Evolutionary conservation across 2,113 vertebrate genomes (phyloP).

Genomic region (Pagrus major): DNA sequence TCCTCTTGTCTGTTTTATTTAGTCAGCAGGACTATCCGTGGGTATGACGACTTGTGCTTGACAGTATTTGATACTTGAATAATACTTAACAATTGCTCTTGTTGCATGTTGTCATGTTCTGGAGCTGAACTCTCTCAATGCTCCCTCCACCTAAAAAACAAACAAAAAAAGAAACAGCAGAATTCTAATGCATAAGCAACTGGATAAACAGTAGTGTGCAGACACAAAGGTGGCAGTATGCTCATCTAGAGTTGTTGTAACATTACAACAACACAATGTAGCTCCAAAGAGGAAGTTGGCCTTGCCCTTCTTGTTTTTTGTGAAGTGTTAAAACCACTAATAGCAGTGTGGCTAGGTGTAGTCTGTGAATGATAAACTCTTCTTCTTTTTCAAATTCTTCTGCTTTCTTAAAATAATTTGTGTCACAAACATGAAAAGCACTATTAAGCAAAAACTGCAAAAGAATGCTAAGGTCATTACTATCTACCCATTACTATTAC

Average conservation of each 20-base stretch:
- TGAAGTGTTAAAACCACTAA: background rate
- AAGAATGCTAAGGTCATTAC: background rate
- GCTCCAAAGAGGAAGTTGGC: too few relatives aligned
- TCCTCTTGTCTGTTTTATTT: too few relatives aligned
- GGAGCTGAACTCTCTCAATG: background rate
- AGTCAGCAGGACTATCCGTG: fast-evolving
- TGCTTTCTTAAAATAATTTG: background rate
- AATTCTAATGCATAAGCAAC: too few relatives aligned
- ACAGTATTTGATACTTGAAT: background rate
- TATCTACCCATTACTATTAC: too few relatives aligned
- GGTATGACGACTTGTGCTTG: conserved; percentile 16
- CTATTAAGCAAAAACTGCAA: background rate
- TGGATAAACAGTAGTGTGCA: too few relatives aligned
- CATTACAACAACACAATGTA: too few relatives aligned
- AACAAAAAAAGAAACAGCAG: too few relatives aligned
- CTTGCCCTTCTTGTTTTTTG: background rate
- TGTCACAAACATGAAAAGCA: background rate
- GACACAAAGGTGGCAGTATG: too few relatives aligned
- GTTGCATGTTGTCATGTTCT: background rate
- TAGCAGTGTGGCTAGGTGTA: background rate
- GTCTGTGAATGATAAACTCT: background rate
- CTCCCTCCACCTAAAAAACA: background rate
- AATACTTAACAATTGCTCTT: background rate
- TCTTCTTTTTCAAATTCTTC: background rate
- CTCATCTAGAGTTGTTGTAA: too few relatives aligned